These are phyloP conservation scores for Amphipyra tragopoginis DNA, from an alignment of 2,888 invertebrate genomes.

Conservation along the genomic window DNA sequence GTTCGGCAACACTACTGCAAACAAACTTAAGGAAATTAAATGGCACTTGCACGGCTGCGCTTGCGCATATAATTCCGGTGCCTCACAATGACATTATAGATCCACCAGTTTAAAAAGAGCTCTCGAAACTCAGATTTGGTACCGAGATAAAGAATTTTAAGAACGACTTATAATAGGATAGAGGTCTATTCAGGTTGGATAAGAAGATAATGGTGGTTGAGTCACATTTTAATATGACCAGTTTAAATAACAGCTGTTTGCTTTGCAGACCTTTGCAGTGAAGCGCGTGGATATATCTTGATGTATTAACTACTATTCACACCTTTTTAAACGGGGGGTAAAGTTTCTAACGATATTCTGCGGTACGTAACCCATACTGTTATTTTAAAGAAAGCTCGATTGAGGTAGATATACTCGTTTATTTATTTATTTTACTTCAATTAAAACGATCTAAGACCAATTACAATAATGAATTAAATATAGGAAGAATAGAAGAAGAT, in stretches of 20 bases:
- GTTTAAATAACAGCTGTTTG: constrained; percentile 36
- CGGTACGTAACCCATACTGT: too few relatives aligned
- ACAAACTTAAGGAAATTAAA: constrained; percentile 27
- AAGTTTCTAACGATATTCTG: too few relatives aligned
- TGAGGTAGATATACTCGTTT: too few relatives aligned
- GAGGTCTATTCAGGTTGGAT: constrained; percentile 28
- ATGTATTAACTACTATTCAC: not conserved
- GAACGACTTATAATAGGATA: constrained; percentile 15
- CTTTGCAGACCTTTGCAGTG: constrained; percentile 12
- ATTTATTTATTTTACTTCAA: too few relatives aligned
- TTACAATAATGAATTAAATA: too few relatives aligned
- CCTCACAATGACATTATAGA: constrained; percentile 45
- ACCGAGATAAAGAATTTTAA: constrained; percentile 9
- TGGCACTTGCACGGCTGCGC: constrained; percentile 48
- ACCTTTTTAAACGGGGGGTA: too few relatives aligned
- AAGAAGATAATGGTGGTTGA: constrained; percentile 28
- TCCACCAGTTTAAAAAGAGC: constrained; percentile 37
- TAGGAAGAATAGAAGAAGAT: too few relatives aligned
- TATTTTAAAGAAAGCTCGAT: too few relatives aligned
- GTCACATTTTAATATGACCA: constrained; percentile 40
- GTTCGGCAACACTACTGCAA: not conserved
- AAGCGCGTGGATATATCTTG: constrained; percentile 11
- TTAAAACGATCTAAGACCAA: too few relatives aligned
- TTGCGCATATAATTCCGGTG: constrained; percentile 39
- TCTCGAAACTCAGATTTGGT: constrained; percentile 20